Conservation (phyloP, 1,140 invertebrate genomes). For the Drosophila busckii region DNA sequence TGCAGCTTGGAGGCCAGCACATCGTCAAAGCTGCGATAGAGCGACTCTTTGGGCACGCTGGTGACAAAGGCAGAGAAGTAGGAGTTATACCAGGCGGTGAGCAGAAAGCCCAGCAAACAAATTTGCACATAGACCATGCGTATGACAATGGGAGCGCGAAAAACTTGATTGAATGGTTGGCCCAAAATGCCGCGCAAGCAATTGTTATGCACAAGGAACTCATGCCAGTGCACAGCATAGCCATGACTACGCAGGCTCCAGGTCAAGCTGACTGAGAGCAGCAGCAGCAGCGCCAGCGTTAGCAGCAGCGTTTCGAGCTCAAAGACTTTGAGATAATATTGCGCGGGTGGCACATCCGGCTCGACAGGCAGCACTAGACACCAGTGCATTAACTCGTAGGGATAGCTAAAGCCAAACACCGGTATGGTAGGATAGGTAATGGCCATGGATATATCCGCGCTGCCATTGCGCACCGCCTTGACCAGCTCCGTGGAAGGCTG, state of each 20-base stretch:
- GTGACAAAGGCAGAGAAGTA: conserved; percentile 70
- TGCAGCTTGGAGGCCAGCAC: conserved; percentile 47
- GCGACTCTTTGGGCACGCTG: conserved; percentile 43
- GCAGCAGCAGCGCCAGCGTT: conserved; percentile 24
- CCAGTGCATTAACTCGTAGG: conserved; percentile 58
- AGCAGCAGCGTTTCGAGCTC: conserved; percentile 50
- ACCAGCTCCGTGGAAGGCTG: conserved; percentile 41
- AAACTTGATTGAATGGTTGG: conserved; percentile 56
- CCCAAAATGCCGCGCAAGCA: conserved; percentile 60
- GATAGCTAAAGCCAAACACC: conserved; percentile 39
- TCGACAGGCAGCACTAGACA: conserved; percentile 65
- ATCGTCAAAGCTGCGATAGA: conserved; percentile 50
- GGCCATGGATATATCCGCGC: conserved; percentile 54
- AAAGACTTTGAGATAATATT: conserved; percentile 62
- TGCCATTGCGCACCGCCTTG: conserved; percentile 44
- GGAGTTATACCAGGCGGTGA: conserved; percentile 67
- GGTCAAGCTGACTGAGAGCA: conserved; percentile 37
- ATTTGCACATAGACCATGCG: conserved; percentile 62
- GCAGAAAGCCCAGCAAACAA: conserved; percentile 56
- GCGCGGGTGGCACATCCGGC: conserved; percentile 47
- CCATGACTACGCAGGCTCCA: conserved; percentile 38
- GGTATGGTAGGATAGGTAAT: conserved; percentile 48
- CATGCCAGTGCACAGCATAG: conserved; percentile 33
- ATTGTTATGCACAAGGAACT: conserved; percentile 56
- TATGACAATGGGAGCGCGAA: conserved; percentile 36